These are phyloP conservation scores for Phortica okadai DNA, from an alignment of 2,888 invertebrate genomes.

Conservation along the genomic window DNA sequence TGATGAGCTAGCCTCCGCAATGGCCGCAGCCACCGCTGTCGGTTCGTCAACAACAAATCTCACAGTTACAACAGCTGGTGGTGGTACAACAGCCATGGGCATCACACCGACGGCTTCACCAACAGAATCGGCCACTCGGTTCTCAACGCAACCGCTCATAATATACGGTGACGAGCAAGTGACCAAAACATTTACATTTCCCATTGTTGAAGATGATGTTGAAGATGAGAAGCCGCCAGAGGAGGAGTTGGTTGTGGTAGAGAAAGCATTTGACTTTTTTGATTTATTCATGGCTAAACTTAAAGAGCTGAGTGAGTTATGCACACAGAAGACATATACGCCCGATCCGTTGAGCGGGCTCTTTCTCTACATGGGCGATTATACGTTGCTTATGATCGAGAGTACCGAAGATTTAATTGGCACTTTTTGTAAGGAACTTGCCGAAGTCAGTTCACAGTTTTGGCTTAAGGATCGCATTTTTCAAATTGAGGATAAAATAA, in stretches of 20 bases:
- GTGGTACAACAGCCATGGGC: too few relatives aligned
- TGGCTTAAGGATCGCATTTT: constrained; percentile 63
- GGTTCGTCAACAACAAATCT: not conserved
- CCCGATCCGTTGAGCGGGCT: constrained; percentile 63
- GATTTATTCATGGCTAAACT: constrained; percentile 46
- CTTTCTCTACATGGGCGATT: constrained; percentile 63
- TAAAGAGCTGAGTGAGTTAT: constrained; percentile 43
- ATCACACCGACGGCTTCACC: not conserved
- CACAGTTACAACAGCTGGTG: not conserved
- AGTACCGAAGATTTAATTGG: constrained; percentile 67
- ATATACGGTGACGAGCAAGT: not conserved
- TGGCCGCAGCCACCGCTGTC: not conserved
- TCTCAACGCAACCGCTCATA: not conserved
- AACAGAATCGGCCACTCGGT: not conserved
- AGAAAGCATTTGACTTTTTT: constrained; percentile 30
- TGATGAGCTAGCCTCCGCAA: not conserved
- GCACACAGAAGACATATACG: constrained; percentile 43
- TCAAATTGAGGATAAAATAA: constrained; percentile 64
- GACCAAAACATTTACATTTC: not conserved
- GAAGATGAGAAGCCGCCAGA: not conserved
- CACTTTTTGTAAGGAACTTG: constrained; percentile 52
- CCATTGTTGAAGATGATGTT: not conserved
- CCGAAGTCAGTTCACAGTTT: constrained; percentile 44
- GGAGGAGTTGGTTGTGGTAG: not conserved
- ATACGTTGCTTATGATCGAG: constrained; percentile 65